These are phyloP conservation scores for Corydoras maculifer DNA, from an alignment of 2,113 vertebrate genomes.

Conservation along the genomic window DNA sequence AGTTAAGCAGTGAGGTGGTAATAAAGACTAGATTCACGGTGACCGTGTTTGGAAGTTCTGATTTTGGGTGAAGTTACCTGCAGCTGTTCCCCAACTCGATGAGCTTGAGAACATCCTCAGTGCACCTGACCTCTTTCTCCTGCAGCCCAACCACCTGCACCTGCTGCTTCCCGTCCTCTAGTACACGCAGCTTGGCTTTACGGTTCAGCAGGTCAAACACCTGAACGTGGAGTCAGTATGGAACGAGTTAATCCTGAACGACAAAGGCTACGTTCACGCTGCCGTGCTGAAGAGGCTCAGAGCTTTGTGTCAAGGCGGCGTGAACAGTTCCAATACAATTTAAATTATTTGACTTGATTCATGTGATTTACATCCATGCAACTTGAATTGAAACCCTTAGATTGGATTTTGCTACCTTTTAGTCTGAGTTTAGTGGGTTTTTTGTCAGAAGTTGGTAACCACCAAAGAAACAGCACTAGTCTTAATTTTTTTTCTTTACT, in stretches of 20 bases:
- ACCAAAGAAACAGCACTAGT: no score
- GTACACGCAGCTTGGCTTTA: constrained; percentile 90
- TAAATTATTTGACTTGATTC: no score
- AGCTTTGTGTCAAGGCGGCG: no score
- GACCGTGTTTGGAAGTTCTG: neutral
- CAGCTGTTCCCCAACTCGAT: constrained; percentile 97
- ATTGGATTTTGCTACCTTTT: no score
- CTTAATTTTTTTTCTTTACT: no score
- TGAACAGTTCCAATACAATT: no score
- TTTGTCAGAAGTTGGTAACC: no score
- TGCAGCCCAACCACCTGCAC: constrained; percentile 97
- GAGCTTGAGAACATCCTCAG: constrained; percentile 94
- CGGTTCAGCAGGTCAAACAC: constrained; percentile 96
- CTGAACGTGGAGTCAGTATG: constrained; percentile 50
- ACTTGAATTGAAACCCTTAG: no score
- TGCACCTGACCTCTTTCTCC: constrained; percentile 89
- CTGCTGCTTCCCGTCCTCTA: constrained; percentile 97
- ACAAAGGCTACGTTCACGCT: no score
- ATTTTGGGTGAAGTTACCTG: constrained; percentile 68
- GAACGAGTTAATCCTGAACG: neutral
- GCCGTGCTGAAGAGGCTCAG: no score
- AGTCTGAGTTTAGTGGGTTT: no score
- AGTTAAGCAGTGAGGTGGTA: neutral
- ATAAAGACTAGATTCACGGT: neutral
- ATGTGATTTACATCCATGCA: no score